Conservation (phyloP, 37 sponge, comb jelly and placozoan species). For the Chondrosia reniformis region DNA sequence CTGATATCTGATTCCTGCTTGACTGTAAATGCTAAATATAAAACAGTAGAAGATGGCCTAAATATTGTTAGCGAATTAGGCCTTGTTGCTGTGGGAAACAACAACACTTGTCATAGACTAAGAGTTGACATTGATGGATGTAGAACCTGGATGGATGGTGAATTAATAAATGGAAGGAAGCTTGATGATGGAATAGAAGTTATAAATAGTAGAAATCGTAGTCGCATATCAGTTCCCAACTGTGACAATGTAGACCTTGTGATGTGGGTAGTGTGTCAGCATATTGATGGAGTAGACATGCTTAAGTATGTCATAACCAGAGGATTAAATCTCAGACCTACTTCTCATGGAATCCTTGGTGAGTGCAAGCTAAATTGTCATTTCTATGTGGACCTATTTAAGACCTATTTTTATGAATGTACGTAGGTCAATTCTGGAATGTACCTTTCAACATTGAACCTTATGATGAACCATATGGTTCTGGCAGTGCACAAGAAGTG, state of each 20-base stretch:
- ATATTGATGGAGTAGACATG: background rate
- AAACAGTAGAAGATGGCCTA: background rate
- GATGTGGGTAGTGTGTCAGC: conserved; percentile 8
- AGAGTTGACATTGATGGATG: background rate
- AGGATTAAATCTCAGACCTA: background rate
- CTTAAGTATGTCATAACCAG: background rate
- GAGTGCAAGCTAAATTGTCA: background rate
- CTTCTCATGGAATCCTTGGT: conserved; percentile 10
- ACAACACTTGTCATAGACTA: background rate
- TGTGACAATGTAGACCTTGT: background rate
- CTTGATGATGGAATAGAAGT: background rate
- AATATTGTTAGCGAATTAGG: background rate
- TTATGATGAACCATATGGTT: background rate
- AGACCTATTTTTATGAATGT: background rate
- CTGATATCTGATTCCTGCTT: background rate
- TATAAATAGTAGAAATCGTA: background rate
- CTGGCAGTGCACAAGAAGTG: conserved; percentile 2
- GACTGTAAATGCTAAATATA: background rate
- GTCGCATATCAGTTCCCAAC: conserved; percentile 8
- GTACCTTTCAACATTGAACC: background rate
- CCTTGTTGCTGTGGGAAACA: background rate
- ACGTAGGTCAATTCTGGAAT: conserved; percentile 19
- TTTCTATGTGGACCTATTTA: background rate
- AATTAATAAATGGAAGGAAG: background rate
- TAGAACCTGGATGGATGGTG: background rate